Percentiles rank a stretch among this genome's conserved stretches.
Evolutionary conservation across 2,888 invertebrate species (phyloP).

Genomic region (Aspidiotus destructor): DNA sequence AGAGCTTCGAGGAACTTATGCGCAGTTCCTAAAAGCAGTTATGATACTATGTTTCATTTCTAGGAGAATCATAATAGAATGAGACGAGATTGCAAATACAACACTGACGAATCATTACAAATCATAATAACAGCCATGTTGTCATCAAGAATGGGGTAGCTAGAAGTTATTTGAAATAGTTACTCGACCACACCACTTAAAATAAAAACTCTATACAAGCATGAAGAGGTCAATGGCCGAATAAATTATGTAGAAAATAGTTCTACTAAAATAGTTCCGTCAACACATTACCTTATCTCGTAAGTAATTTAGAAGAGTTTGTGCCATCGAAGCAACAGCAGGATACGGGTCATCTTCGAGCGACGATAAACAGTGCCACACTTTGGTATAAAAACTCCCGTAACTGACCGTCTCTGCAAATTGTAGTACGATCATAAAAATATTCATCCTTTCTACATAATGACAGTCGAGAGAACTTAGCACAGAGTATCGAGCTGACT

Average conservation of each 20-base stretch:
- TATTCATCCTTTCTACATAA: not conserved
- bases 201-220: too few species aligned
- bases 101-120: too few species aligned
- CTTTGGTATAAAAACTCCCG: conserved; percentile 53
- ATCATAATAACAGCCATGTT: too few species aligned
- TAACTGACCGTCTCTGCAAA: conserved; percentile 6
- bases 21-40: too few species aligned
- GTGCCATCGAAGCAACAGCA: conserved; percentile 67
- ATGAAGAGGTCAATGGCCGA: not conserved
- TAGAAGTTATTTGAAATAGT: too few species aligned
- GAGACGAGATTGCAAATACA: too few species aligned
- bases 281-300: conserved; percentile 54
- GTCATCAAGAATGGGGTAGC: too few species aligned
- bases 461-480: not conserved
- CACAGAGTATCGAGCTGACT: not conserved
- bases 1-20: too few species aligned
- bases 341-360: conserved; percentile 82
- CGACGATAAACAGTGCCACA: conserved; percentile 72
- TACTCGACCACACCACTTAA: too few species aligned
- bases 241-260: not conserved
- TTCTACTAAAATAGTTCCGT: not conserved
- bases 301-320: conserved; percentile 66
- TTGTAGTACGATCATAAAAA: not conserved
- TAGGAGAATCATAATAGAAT: too few species aligned
- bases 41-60: too few species aligned